Evolutionary conservation across 2,888 invertebrate genomes (phyloP).

Genomic region (Callimorpha dominula): DNA sequence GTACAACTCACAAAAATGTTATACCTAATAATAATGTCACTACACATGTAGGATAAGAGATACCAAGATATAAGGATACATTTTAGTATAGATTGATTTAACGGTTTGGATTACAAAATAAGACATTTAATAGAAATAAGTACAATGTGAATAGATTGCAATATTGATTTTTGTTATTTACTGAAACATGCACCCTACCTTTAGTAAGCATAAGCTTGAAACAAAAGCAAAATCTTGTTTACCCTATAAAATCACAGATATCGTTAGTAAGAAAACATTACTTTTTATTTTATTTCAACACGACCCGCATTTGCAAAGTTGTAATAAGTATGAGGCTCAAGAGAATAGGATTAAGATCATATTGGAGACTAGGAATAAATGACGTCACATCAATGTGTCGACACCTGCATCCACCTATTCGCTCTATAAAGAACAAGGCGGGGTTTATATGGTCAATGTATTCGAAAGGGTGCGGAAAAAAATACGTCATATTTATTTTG

Average conservation of each 20-base stretch:
- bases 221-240: background rate
- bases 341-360: background rate
- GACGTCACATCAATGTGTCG: background rate
- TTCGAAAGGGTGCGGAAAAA: background rate
- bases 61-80: conserved; percentile 26
- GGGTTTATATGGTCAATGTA: background rate
- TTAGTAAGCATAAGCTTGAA: background rate
- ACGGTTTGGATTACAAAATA: conserved; percentile 22
- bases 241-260: conserved; percentile 1
- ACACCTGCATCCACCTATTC: background rate
- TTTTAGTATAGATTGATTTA: conserved; percentile 7
- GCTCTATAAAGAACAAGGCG: background rate
- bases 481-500: background rate
- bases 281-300: background rate
- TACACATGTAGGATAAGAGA: conserved; percentile 20
- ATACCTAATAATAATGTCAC: conserved; percentile 21
- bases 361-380: background rate
- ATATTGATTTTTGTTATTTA: conserved; percentile 14
- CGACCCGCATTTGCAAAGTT: background rate
- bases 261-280: background rate
- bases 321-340: background rate
- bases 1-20: conserved; percentile 11
- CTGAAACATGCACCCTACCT: conserved; percentile 25
- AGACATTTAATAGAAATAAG: conserved; percentile 38
- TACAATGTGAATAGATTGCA: conserved; percentile 35